phyloP scores from a whole-genome alignment of 1,140 invertebrate species.

The Dryas iulia region DNA sequence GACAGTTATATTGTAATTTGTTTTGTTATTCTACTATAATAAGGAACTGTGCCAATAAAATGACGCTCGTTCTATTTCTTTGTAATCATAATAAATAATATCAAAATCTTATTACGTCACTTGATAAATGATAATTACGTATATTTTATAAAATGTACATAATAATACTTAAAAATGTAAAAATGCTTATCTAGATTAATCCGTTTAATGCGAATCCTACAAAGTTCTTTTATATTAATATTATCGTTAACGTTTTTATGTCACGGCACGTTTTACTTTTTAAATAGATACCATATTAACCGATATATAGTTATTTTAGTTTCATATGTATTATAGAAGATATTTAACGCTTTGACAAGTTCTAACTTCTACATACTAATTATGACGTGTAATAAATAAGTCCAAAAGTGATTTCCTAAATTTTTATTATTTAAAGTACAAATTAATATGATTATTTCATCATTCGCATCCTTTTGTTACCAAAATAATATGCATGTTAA shows the following conservation, averaged over 20 bases:
- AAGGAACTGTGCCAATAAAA: not conserved
- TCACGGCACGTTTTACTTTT: not conserved
- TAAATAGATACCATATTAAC: not conserved
- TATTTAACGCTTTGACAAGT: too few relatives aligned
- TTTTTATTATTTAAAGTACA: too few relatives aligned
- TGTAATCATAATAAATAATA: constrained; percentile 1
- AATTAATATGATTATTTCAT: too few relatives aligned
- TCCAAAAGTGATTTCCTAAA: too few relatives aligned
- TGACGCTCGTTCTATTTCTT: not conserved
- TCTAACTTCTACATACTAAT: too few relatives aligned
- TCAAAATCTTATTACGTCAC: not conserved
- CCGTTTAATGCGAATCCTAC: constrained; percentile 19
- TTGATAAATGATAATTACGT: not conserved
- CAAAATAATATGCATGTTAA: too few relatives aligned
- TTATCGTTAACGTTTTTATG: not conserved
- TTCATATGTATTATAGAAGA: not conserved
- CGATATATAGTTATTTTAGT: not conserved
- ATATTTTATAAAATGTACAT: not conserved
- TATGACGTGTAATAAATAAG: too few relatives aligned
- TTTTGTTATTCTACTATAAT: not conserved
- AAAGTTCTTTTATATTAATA: constrained; percentile 10
- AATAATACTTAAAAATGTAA: not conserved
- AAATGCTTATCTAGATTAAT: constrained; percentile 15
- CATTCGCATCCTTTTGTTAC: too few relatives aligned
- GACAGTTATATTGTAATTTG: not conserved